Base-by-base conservation (phyloP, 2,113 vertebrate species). In the Raja brachyura region DNA sequence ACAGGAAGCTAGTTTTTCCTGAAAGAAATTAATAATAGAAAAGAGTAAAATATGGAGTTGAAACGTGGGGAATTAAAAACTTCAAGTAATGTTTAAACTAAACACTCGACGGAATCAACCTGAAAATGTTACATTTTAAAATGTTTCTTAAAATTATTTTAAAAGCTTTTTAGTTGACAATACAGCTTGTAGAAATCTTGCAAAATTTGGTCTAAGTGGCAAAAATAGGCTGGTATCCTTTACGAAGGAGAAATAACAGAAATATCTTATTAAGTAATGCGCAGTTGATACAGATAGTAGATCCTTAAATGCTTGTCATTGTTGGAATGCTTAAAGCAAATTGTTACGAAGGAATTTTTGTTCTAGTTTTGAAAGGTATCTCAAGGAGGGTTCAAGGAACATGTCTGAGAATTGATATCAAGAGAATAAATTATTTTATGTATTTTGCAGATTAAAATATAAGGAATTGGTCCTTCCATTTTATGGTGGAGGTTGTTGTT, bases 241-340 rank as follows among this genome's bases (percentile, higher is more conserved):
- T 83, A 59, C 25, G 79, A 88, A 88, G 28, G n/a, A 31, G 83
- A 88, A 28, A 63, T 63, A n/a, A 5, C 83, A 63, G 28, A 88
- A 63, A 31, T 63, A 88, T 63, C 59, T 88, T 66, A 86, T 31
- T n/a, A 61, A 61, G 10, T 4, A 86, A 86, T 86, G 83, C 31
- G 16, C 63, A 3, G n/a, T 88, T 88, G 28, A 63, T 63, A 66
- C 61, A 88, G 59, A 63, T 88, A 8, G n/a, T 66, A 88, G 28
- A 63, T 88, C 83, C n/a, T 31, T 56, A 88, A 88, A 88, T 86
- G 28, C 25, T 61, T 86, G 25, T 86, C 81, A 86, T 66, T 14
- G 59, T n/a, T 88, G 59, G n/a, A 88, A 88, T 61, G 79, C 10
- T 28, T 56, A 28, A 83, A 63, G 28, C 61, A 66, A 90, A 48